Evolutionary conservation across 2,113 vertebrate species (phyloP).

Genomic region (Forbesichthys agassizii): DNA sequence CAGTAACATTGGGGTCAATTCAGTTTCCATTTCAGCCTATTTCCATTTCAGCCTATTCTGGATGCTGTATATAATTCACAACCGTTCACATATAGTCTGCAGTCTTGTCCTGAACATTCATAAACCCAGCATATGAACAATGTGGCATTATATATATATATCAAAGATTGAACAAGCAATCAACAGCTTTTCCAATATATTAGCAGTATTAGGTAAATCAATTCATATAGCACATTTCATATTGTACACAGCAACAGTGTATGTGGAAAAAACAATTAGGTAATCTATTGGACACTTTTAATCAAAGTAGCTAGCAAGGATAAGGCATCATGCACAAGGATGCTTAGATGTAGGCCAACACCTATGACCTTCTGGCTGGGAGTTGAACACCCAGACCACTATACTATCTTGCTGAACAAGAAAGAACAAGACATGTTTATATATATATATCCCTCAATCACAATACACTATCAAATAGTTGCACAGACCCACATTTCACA

Average conservation of each 20-base stretch:
- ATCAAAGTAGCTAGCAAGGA: too few species aligned
- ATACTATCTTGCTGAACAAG: too few species aligned
- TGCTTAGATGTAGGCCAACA: too few species aligned
- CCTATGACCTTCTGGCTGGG: too few species aligned
- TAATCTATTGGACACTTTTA: too few species aligned
- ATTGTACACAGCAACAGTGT: background rate
- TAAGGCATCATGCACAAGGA: too few species aligned
- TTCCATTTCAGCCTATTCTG: constrained; percentile 18
- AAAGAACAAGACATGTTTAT: background rate
- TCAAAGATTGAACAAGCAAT: background rate
- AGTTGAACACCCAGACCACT: too few species aligned
- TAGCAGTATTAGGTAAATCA: background rate
- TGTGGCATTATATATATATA: background rate
- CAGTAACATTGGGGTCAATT: constrained; percentile 20
- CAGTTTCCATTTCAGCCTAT: constrained; percentile 19
- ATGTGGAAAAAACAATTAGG: too few species aligned
- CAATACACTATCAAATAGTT: too few species aligned
- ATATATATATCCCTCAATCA: background rate
- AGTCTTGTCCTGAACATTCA: background rate
- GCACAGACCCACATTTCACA: too few species aligned
- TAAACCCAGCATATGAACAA: background rate
- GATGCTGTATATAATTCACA: background rate
- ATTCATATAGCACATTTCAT: background rate
- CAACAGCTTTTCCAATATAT: background rate
- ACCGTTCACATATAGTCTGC: too few species aligned